These are phyloP conservation scores for Caenorhabditis parvicauda DNA, from an alignment of 2,888 invertebrate genomes.

Conservation along the genomic window DNA sequence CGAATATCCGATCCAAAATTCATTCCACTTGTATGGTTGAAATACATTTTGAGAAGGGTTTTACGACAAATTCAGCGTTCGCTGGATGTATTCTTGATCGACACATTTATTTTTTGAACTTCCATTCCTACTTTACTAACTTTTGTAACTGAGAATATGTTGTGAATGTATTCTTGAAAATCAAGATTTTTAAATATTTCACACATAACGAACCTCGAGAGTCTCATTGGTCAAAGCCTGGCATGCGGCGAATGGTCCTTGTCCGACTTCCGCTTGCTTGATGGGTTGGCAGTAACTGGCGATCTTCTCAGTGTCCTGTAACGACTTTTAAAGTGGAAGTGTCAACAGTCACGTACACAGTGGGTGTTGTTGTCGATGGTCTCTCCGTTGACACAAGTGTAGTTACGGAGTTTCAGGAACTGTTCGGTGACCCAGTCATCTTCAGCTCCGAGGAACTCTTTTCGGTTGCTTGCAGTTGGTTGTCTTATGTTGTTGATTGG, in stretches of 20 bases:
- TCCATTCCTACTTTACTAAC: too few species aligned
- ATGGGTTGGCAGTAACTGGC: conserved; percentile 27
- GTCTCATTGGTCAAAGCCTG: conserved; percentile 29
- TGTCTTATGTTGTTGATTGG: conserved; percentile 12
- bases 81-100: too few species aligned
- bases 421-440: conserved; percentile 31
- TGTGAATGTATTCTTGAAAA: too few species aligned
- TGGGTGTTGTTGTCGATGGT: conserved; percentile 30
- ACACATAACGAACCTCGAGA: conserved; percentile 17
- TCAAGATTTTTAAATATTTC: too few species aligned
- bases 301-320: conserved; percentile 25
- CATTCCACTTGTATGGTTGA: too few species aligned
- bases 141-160: too few species aligned
- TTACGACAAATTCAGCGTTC: too few species aligned
- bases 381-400: conserved; percentile 35
- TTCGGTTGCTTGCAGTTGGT: conserved; percentile 16
- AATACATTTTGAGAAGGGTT: too few species aligned
- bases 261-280: conserved; percentile 24
- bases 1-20: too few species aligned
- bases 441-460: conserved; percentile 17
- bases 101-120: too few species aligned
- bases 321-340: background rate
- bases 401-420: conserved; percentile 28
- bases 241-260: conserved; percentile 48
- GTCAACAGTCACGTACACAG: conserved; percentile 22